A percentile compares a stretch with the other conserved stretches of the same genome.
Evolutionary conservation across 2,888 invertebrate species (phyloP).

Genomic region (Euzophera pinguis): DNA sequence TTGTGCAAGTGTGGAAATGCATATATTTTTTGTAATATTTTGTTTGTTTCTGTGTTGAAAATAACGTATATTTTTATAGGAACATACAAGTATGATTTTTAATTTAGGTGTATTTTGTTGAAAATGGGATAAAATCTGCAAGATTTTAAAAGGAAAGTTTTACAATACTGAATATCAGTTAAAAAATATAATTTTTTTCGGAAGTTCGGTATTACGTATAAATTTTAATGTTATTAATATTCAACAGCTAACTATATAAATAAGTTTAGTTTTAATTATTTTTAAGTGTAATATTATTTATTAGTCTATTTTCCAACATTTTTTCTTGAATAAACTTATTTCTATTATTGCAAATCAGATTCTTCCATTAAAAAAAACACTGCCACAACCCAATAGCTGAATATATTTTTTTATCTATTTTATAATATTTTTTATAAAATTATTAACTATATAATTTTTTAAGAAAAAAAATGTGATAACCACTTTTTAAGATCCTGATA

Average conservation of each 20-base stretch:
- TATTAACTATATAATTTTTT: not conserved
- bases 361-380: not conserved
- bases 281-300: too few relatives aligned
- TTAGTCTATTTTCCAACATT: not conserved
- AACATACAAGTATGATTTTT: not conserved
- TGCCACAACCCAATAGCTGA: not conserved
- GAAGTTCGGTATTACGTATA: too few relatives aligned
- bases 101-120: not conserved
- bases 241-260: too few relatives aligned
- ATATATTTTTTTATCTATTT: not conserved
- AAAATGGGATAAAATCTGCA: too few relatives aligned
- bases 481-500: not conserved
- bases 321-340: not conserved
- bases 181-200: too few relatives aligned
- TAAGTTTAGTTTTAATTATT: too few relatives aligned
- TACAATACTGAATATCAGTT: too few relatives aligned
- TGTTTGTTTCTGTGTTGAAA: not conserved
- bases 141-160: too few relatives aligned
- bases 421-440: not conserved
- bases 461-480: not conserved
- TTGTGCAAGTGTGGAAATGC: too few relatives aligned
- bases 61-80: not conserved
- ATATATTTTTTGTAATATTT: not conserved
- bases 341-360: not conserved
- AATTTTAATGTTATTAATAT: too few relatives aligned